Conservation (phyloP, 2,797 vertebrate genomes). For the Smutsia temminckii region DNA sequence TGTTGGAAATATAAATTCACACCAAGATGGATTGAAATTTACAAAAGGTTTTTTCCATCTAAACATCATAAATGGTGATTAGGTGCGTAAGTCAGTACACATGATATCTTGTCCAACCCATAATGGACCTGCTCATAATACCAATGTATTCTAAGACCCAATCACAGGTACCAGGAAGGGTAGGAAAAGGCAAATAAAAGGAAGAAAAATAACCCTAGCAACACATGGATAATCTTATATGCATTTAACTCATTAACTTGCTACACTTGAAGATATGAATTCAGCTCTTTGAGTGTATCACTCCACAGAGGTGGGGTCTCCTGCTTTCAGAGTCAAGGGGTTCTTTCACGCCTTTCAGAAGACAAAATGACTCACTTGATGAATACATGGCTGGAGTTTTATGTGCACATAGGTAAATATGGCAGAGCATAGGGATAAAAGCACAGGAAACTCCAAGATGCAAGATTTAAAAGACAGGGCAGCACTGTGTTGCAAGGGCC, state of each 20-base stretch:
- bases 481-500: background rate
- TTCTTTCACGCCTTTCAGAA: background rate
- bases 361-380: background rate
- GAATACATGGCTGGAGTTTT: background rate
- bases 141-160: background rate
- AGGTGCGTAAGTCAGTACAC: background rate
- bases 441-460: background rate
- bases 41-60: background rate
- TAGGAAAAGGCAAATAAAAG: background rate
- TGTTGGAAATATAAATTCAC: background rate
- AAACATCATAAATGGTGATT: background rate
- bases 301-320: background rate
- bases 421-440: accelerated
- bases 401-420: background rate
- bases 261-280: background rate
- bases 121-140: background rate
- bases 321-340: background rate
- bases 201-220: background rate
- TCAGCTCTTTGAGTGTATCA: background rate
- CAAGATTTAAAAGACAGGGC: background rate
- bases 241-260: background rate
- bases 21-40: background rate
- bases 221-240: background rate
- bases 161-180: background rate
- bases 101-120: background rate